Conservation (phyloP, 2,113 vertebrate genomes). For the Rhegmatorhina hoffmannsi region DNA sequence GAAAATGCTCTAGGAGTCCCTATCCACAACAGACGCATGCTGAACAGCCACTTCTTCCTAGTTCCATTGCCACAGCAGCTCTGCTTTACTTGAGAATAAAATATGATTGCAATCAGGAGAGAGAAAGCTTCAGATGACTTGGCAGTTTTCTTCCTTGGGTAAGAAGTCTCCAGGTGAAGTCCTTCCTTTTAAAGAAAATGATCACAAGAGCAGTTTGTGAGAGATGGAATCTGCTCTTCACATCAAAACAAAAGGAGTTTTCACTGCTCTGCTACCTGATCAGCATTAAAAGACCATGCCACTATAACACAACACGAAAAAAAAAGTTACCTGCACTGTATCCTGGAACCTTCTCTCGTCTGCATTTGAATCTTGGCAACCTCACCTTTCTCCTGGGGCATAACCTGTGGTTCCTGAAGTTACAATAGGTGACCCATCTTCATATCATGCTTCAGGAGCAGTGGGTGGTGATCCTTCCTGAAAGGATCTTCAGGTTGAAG, state of each 20-base stretch:
- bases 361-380: neutral
- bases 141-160: neutral
- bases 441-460: neutral
- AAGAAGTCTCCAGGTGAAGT: neutral
- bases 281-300: neutral
- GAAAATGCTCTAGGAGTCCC: neutral
- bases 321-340: neutral
- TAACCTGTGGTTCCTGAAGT: neutral
- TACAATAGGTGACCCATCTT: neutral
- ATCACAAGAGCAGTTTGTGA: slow-evolving; percentile 19
- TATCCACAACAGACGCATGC: neutral
- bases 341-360: neutral
- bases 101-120: slow-evolving; percentile 41
- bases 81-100: neutral
- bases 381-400: neutral
- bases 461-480: neutral
- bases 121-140: slow-evolving; percentile 21
- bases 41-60: neutral
- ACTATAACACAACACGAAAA: neutral
- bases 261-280: neutral
- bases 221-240: neutral
- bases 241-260: slow-evolving; percentile 1
- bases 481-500: neutral
- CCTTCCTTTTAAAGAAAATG: slow-evolving; percentile 1
- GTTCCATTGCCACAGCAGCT: neutral